phyloP scores from a whole-genome alignment of 2,888 invertebrate genomes.

The Diaphora mendica region DNA sequence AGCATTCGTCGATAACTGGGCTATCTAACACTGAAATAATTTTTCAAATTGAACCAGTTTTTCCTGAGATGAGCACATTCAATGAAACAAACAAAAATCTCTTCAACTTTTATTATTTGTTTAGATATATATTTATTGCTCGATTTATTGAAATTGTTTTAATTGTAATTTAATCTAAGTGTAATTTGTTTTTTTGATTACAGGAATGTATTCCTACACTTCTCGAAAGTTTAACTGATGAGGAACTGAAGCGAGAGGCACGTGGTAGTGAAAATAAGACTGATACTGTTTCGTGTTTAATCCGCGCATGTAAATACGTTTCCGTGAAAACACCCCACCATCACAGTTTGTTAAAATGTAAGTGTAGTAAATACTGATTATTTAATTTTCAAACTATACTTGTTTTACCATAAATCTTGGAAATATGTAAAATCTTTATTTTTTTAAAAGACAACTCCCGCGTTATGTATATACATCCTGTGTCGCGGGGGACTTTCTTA shows the following conservation, averaged over 20 bases:
- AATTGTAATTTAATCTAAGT: background rate
- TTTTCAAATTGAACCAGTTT: no score
- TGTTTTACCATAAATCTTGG: background rate
- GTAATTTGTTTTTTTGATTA: constrained; percentile 21
- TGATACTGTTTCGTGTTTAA: constrained; percentile 97
- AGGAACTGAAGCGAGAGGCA: constrained; percentile 97
- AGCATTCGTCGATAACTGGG: no score
- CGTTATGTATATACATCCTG: no score
- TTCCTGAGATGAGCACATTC: no score
- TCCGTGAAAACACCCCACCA: constrained; percentile 94
- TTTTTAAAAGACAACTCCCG: no score
- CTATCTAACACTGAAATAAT: no score
- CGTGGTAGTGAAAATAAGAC: constrained; percentile 97
- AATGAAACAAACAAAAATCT: no score
- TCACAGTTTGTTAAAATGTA: constrained; percentile 89
- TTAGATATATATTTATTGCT: no score
- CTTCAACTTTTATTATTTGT: no score
- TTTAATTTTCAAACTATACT: background rate
- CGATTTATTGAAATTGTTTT: background rate
- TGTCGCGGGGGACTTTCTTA: no score
- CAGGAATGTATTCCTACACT: constrained; percentile 96
- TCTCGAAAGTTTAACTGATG: constrained; percentile 96
- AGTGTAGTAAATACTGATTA: constrained; percentile 46
- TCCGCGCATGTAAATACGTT: constrained; percentile 96
- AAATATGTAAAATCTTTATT: no score